Base-by-base conservation (phyloP, 1,140 invertebrate genomes). In the Drosophila neocordata region DNA sequence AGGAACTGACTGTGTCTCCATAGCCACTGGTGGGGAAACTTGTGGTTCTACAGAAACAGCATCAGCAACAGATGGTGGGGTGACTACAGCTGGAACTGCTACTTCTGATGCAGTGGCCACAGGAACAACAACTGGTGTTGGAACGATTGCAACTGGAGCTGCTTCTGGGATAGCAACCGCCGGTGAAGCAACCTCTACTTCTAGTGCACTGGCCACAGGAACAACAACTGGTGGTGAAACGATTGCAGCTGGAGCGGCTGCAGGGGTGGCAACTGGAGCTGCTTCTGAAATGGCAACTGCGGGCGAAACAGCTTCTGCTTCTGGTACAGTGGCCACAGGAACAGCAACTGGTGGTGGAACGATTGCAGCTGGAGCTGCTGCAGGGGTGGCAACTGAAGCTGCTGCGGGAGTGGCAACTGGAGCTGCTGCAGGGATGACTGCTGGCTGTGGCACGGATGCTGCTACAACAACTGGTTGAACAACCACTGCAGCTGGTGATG, bases 321-420 rank as follows among this genome's bases (percentile, higher is more conserved):
- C 27, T 31, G 27, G 27, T 31, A 6, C 27, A 31, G 27, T 31
- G 27, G 52, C 12, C 27, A 8, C 68, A 57, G 68, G n/a, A 9
- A 18, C 11, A 5, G 20, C 15, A 20, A 18, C 8, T 1, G 41
- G 27, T 31, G 27, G 27, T 7, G 5, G 6, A 31, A 4, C 27
- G 9, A 11, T 9, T 9, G 41, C 15, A 1, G 11, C 41, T 20
- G 1, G 18, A 9, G 51, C 12, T 9, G n/a, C 9, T 2, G 2
- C 18, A 8, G 66, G 27, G 27, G 27, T 31, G 6, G 1, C 27
- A 31, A 6, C 27, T 31, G 27, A 24, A 2, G 24, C 4, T 24
- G 24, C 24, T 24, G 4, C 24, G 4, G 24, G 24, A 24, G 24
- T 24, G 4, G 24, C 24, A 24, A 24, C 24, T 24, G 24, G 4